Base-by-base conservation (phyloP, 2,888 invertebrate genomes). In the Lutraria lutraria region DNA sequence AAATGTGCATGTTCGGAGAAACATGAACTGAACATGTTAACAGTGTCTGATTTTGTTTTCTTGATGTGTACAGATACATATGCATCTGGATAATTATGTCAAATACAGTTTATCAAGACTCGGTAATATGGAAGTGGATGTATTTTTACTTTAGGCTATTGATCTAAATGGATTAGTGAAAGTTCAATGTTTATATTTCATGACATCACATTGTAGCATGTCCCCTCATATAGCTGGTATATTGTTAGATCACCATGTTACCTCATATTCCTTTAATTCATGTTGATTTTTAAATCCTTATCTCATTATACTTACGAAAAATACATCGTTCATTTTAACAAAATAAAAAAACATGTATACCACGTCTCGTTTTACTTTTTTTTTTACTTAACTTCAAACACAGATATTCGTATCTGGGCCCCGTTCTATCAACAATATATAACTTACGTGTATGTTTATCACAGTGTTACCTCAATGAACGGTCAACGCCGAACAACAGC, bases 211-310 rank as follows among this genome's bases (percentile, higher is more conserved):
- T 25, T 68, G 63, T 68, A 25, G 63, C 63, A 68, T 68, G 63
- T 25, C 21, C 63, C 63, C 63, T 68, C 6, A 25, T 25, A 10
- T 68, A 68, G 63, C 10, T 68, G 6, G 12, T 68, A 68, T n/a
- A 12, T 68, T 68, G 63, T 68, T 68, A 68, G 63, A 25, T 21
- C 25, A 68, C 63, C 63, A 68, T 68, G n/a, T 68, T 68, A 68
- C 25, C 63, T 68, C 63, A 68, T 68, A 25, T 25, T 68, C 63
- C 63, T 68, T 25, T 8, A 4, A 0, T 68, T 68, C 63, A 25
- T 68, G 63, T 68, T 68, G 63, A 68, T n/a, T 68, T 68, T 68
- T 25, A 68, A 25, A 25, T 68, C 25, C 12, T 68, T 68, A 68
- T 68, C n/a, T 68, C 63, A 68, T 68, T 68, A 25, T 68, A 68